These are phyloP conservation scores for Todus mexicanus DNA, from an alignment of 2,797 vertebrate genomes.

Conservation along the genomic window DNA sequence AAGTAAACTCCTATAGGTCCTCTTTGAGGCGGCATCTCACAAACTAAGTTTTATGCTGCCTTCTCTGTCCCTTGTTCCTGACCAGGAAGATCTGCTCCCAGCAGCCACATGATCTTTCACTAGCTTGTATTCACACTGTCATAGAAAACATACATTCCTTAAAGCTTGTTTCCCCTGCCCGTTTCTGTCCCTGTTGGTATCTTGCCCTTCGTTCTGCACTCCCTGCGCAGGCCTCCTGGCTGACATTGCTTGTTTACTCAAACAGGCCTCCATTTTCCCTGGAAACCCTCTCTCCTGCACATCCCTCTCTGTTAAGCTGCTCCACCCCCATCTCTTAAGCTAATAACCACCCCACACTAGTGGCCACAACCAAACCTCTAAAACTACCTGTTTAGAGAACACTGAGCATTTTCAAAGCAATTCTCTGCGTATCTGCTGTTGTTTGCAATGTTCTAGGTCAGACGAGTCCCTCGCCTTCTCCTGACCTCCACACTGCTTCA, in stretches of 20 bases:
- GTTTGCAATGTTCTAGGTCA: not conserved
- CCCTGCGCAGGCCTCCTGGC: not conserved
- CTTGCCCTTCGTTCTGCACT: not conserved
- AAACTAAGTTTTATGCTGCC: not conserved
- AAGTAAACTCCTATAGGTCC: not conserved
- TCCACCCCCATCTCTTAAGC: not conserved
- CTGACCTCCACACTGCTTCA: not conserved
- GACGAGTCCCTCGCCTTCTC: not conserved
- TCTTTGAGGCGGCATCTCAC: not conserved
- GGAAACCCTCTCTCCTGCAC: not conserved
- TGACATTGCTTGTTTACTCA: not conserved
- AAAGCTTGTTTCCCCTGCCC: not conserved
- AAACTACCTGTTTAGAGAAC: not conserved
- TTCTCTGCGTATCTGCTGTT: not conserved
- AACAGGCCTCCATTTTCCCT: not conserved
- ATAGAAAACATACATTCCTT: not conserved
- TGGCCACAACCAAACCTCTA: not conserved
- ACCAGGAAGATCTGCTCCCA: not conserved
- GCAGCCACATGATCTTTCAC: not conserved
- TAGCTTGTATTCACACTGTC: not conserved
- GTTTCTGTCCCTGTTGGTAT: not conserved
- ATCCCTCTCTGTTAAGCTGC: not conserved
- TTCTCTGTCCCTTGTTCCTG: not conserved
- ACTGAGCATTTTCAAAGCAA: not conserved
- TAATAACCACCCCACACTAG: not conserved